A percentile compares a stretch with the other conserved stretches of the same genome.
These are phyloP conservation scores for Cryptocheilus praepositus DNA, from an alignment of 2,888 invertebrate species.

Conservation along the genomic window DNA sequence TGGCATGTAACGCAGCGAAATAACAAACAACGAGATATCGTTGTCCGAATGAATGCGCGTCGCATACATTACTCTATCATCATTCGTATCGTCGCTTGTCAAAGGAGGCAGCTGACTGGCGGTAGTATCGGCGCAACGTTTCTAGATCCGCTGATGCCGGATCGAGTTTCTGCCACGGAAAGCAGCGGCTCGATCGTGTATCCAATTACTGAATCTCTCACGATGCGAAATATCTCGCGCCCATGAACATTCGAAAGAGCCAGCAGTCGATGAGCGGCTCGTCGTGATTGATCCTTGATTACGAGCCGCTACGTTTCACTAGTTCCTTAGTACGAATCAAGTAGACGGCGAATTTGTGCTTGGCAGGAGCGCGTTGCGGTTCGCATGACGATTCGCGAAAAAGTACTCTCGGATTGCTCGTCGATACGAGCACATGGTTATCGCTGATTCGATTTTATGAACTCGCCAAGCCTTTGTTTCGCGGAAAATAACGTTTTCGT, in stretches of 20 bases:
- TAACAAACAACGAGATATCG: too few species aligned
- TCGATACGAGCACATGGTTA: too few species aligned
- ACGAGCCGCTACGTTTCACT: background rate
- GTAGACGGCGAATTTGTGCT: too few species aligned
- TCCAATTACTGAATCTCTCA: constrained; percentile 40
- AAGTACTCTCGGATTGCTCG: too few species aligned
- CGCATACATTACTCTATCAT: constrained; percentile 35
- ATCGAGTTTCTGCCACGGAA: constrained; percentile 43
- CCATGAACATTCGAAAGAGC: constrained; percentile 19
- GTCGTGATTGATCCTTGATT: background rate
- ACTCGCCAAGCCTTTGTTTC: too few species aligned
- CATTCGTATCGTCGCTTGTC: constrained; percentile 42
- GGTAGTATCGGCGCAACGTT: constrained; percentile 20
- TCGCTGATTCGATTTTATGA: too few species aligned
- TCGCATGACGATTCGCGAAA: too few species aligned
- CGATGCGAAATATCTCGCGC: constrained; percentile 20
- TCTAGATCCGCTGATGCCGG: constrained; percentile 31
- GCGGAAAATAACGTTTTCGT: too few species aligned
- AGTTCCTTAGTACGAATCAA: too few species aligned
- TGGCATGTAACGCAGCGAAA: background rate
- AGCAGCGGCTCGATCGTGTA: constrained; percentile 36
- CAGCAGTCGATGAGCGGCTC: background rate
- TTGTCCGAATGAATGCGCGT: background rate
- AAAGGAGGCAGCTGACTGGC: constrained; percentile 37
- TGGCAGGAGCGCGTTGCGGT: too few species aligned